phyloP scores from a whole-genome alignment of 2,888 invertebrate genomes.

The Agrochola lychnidis region DNA sequence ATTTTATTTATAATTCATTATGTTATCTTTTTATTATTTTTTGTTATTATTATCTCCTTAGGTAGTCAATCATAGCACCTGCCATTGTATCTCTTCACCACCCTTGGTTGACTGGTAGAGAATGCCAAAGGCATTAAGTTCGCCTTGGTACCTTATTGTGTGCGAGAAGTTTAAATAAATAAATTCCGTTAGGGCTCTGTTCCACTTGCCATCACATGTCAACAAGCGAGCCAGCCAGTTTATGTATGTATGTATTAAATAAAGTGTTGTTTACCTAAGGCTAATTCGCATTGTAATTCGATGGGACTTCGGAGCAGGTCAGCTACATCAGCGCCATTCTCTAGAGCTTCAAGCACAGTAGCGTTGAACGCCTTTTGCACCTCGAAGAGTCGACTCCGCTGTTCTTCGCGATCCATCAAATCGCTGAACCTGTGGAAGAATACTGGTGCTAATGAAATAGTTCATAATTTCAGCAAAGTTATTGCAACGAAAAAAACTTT shows the following conservation, averaged over 20 bases:
- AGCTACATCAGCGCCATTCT: slow-evolving; percentile 77
- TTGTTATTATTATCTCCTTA: too few relatives aligned
- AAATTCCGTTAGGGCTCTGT: too few relatives aligned
- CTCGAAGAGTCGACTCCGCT: slow-evolving; percentile 81
- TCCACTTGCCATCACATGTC: too few relatives aligned
- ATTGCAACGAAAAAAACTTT: neutral
- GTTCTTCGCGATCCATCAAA: slow-evolving; percentile 83
- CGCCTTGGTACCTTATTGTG: too few relatives aligned
- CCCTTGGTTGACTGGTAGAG: too few relatives aligned
- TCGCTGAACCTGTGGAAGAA: slow-evolving; percentile 81
- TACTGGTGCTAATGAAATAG: too few relatives aligned
- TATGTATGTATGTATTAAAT: neutral
- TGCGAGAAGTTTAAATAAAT: too few relatives aligned
- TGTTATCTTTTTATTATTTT: too few relatives aligned
- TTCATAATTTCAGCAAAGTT: neutral
- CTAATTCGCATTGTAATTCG: slow-evolving; percentile 86
- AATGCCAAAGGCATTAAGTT: too few relatives aligned
- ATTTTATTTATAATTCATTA: too few relatives aligned
- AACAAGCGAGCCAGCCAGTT: neutral
- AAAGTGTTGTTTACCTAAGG: slow-evolving; percentile 72
- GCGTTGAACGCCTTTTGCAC: slow-evolving; percentile 87
- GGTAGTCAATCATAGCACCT: too few relatives aligned
- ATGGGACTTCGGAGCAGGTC: slow-evolving; percentile 83
- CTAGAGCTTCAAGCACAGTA: slow-evolving; percentile 80
- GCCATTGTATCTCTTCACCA: too few relatives aligned